Conservation (phyloP, 2,797 vertebrate genomes). For the Arremon brunneinucha region DNA sequence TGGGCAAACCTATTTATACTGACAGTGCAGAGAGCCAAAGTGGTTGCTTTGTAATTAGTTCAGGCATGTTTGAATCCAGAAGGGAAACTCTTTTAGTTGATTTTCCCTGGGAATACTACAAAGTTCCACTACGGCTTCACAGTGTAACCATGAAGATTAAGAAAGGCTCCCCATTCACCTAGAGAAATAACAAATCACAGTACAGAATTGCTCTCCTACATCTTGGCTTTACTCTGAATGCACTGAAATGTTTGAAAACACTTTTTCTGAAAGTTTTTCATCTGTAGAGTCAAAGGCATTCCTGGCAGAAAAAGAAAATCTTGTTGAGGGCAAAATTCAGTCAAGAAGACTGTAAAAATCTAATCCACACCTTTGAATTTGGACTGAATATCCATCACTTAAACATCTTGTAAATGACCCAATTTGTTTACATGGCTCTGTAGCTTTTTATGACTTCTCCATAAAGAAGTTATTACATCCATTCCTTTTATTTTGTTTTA, state of each 20-base stretch:
- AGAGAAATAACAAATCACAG: background rate
- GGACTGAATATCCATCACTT: conserved; percentile 65
- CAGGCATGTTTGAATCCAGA: conserved; percentile 62
- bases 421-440: conserved; percentile 76
- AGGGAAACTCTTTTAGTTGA: conserved; percentile 58
- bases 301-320: background rate
- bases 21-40: conserved; percentile 49
- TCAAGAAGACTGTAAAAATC: conserved; percentile 57
- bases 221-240: background rate
- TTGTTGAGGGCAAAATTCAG: conserved; percentile 46
- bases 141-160: background rate
- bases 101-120: conserved; percentile 36
- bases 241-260: background rate
- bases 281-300: conserved; percentile 3
- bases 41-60: conserved; percentile 70
- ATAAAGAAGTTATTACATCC: conserved; percentile 79
- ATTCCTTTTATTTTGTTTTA: conserved; percentile 75
- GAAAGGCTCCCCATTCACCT: background rate
- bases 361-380: conserved; percentile 59
- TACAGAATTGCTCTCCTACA: background rate
- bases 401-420: conserved; percentile 74
- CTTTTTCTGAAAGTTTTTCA: background rate
- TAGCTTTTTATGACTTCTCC: conserved; percentile 76
- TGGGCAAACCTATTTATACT: background rate
- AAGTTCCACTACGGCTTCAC: conserved; percentile 26